Evolutionary conservation across 2,113 vertebrate species (phyloP), one percentile per base, ranked within the genome.

Genomic region (Cisticola juncidis): DNA sequence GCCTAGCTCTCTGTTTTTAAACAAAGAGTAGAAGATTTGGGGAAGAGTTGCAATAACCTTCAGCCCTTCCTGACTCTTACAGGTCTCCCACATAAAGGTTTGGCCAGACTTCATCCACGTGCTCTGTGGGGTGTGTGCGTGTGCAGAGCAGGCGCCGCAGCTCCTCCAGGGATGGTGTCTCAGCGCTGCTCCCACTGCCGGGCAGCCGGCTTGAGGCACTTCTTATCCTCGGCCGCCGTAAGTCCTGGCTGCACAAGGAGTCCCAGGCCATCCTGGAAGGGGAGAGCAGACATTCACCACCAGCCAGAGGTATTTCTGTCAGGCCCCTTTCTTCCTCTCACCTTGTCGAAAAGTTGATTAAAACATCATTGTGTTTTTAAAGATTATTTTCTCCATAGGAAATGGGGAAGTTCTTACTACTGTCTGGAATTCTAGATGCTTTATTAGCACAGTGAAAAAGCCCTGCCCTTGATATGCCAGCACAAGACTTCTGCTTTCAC

Each of bases 31-130:
- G 36, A 53, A 69, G 24, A 45, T 77, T 19, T 72, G 1, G 12
- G 19, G 24, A 38, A 65, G 45, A 86, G 38, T n/a, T 77, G 38
- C n/a, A 28, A 62, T 24, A 83, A 62, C 28, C 60, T 94, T 90
- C 64, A 90, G 40, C 79, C 64, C 54, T 82, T 68, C 73, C 40
- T 36, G 33, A 26, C 61, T 94, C 99, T 99, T 98, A 99, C 99
- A 98, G 98, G 96, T 99, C 99, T 98, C 99, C 99, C 60, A 99
- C 97, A 66, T 98, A 99, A 96, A 99, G 99, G 91, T 98, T 97
- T 64, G 98, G 99, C 96, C 99, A 98, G 87, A 99, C 99, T 96
- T 99, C 98, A 10, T 99, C 98, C 97, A 99, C 77, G 4, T 99
- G 99, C 40, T 86, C 97, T 1, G 47, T 86, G 86, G 98, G 88